These are phyloP conservation scores for Huso huso DNA, from an alignment of 2,797 vertebrate genomes.

Conservation along the genomic window DNA sequence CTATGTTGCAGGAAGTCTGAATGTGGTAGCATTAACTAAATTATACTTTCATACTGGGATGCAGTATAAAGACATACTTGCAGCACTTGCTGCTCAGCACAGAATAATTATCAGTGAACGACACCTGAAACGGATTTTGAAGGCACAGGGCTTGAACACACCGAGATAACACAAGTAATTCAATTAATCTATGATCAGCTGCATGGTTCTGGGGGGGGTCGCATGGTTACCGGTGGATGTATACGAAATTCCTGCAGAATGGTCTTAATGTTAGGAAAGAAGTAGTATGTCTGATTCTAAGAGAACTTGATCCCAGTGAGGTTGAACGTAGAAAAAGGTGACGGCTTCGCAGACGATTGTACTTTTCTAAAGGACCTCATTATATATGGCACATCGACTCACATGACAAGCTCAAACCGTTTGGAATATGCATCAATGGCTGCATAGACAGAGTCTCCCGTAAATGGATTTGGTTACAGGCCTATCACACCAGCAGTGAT, in stretches of 20 bases:
- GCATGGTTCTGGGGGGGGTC: constrained; percentile 6
- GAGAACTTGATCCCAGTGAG: neutral
- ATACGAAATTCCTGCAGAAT: neutral
- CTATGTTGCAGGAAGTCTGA: too few relatives aligned
- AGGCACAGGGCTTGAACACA: too few relatives aligned
- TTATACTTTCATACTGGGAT: too few relatives aligned
- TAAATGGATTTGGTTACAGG: constrained; percentile 21
- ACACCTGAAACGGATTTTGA: too few relatives aligned
- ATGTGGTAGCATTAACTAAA: too few relatives aligned
- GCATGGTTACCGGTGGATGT: constrained; percentile 13
- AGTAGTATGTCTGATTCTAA: constrained; percentile 10
- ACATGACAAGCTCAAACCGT: constrained; percentile 17
- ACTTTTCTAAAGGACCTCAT: constrained; percentile 8
- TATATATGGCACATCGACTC: constrained; percentile 21
- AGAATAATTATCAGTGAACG: too few relatives aligned
- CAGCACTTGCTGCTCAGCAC: too few relatives aligned
- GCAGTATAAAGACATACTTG: too few relatives aligned
- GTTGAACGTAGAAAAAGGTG: neutral
- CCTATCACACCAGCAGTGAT: neutral
- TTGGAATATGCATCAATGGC: constrained; percentile 14
- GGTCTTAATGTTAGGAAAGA: constrained; percentile 5
- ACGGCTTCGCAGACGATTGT: neutral
- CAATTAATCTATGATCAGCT: constrained; percentile 13
- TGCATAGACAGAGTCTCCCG: constrained; percentile 14
- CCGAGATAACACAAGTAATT: neutral